Base-by-base conservation (phyloP, 2,888 invertebrate species). In the Monochamus alternatus region DNA sequence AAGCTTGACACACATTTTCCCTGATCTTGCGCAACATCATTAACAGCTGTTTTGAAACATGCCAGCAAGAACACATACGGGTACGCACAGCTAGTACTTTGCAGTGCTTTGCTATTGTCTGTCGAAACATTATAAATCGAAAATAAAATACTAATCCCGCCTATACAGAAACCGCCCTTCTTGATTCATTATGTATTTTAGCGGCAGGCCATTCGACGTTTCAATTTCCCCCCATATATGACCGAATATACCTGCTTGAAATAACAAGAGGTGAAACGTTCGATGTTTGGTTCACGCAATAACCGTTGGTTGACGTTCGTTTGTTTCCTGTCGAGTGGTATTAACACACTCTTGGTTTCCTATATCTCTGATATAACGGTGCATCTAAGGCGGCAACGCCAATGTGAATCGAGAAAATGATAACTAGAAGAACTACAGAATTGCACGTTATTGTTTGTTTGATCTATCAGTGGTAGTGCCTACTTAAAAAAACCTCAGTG, bases 141-240 rank as follows among this genome's bases (percentile, higher is more conserved):
- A 12, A 69, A 38, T 30, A 31, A 44, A 9, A 8, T n/a, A n/a
- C 4, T 43, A 22, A 9, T 55, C 14, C 9, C 5, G 12, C 2
- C 38, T 58, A 68, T 43, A 58, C 43, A 58, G 32, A 31, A 31
- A 43, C 22, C 44, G 47, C 44, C 69, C 44, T 47, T 69, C n/a
- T 44, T 47, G 69, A 44, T 60, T 69, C 12, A 31, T 59, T 69
- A 44, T 69, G 47, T 69, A 69, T 60, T 22, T 69, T 69, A 69
- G 43, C 59, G 38, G 59, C 38, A 60, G 60, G 47, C 47, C 59
- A 63, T 76, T 75, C 32, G 38, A 72, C 60, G 72, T 78, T 78
- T 76, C 78, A 78, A 74, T 78, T 78, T 78, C 78, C 78, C 78
- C 75, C 78, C 78, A 64, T 78, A 76, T 78, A 78, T 63, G 78